phyloP scores from a whole-genome alignment of 2,113 vertebrate genomes.

The Dicrurus megarhynchus region DNA sequence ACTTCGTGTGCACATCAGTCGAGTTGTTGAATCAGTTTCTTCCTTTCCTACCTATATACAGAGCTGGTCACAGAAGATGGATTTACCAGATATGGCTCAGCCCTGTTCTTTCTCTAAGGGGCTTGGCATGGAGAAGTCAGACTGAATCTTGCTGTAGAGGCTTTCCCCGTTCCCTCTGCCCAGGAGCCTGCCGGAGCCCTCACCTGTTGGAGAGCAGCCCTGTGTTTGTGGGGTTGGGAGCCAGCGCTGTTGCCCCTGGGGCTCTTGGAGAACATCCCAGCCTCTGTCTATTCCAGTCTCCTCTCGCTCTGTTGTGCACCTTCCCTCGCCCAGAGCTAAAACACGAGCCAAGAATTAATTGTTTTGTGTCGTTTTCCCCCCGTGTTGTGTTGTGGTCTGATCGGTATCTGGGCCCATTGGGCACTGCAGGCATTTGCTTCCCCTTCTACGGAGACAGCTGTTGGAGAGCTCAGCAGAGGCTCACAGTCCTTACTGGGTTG shows the following conservation, averaged over 20 bases:
- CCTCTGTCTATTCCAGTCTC: slow-evolving; percentile 29
- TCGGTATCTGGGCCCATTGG: slow-evolving; percentile 22
- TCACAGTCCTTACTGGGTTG: rapidly evolving
- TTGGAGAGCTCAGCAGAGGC: background rate
- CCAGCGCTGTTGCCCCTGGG: slow-evolving; percentile 41
- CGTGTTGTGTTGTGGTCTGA: slow-evolving; percentile 5
- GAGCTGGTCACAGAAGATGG: background rate
- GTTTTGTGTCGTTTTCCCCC: slow-evolving; percentile 8
- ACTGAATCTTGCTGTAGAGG: background rate
- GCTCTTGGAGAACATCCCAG: slow-evolving; percentile 65
- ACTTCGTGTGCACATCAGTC: background rate
- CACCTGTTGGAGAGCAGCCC: slow-evolving; percentile 67
- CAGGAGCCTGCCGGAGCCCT: background rate
- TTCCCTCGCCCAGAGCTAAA: slow-evolving; percentile 56
- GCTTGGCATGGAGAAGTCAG: background rate
- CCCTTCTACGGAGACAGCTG: background rate
- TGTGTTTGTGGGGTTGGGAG: slow-evolving; percentile 44
- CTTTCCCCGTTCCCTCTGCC: background rate
- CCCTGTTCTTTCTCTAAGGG: background rate
- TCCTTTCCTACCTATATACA: background rate
- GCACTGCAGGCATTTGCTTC: background rate
- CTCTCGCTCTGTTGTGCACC: slow-evolving; percentile 1
- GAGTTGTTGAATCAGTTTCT: background rate
- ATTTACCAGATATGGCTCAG: background rate
- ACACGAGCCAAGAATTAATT: slow-evolving; percentile 51